Conservation (phyloP, 2,888 invertebrate species). For the Pyrrhosoma nymphula region DNA sequence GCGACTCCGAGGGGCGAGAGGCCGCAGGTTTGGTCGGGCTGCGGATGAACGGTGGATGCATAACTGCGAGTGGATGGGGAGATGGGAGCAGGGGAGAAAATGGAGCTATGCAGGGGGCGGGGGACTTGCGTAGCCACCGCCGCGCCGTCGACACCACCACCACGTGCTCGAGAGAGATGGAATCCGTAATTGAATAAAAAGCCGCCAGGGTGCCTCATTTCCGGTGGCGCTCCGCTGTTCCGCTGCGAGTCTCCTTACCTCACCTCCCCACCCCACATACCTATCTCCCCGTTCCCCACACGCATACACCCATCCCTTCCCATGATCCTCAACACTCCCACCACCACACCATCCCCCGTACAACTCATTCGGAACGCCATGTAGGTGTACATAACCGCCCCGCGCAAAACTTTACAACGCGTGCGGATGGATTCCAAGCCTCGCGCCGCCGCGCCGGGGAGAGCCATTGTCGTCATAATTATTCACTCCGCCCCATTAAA, state of each 20-base stretch:
- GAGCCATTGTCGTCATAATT: slow-evolving; percentile 51
- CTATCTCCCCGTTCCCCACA: neutral
- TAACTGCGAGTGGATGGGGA: neutral
- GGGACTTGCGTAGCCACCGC: neutral
- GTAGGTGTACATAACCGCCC: neutral
- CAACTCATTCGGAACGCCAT: neutral
- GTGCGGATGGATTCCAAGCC: neutral
- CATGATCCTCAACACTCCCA: neutral
- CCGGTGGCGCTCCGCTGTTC: slow-evolving; percentile 59
- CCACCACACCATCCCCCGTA: neutral
- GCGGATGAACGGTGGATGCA: neutral
- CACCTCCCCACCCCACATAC: neutral
- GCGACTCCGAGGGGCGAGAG: neutral
- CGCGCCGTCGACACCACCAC: neutral
- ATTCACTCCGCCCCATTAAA: slow-evolving; percentile 40
- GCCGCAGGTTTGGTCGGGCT: neutral
- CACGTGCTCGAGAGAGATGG: slow-evolving; percentile 66
- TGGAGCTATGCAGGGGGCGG: neutral
- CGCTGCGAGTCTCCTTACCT: slow-evolving; percentile 42
- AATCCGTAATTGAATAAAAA: slow-evolving; percentile 67
- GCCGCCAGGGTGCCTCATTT: slow-evolving; percentile 65
- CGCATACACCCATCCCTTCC: neutral
- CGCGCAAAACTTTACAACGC: neutral
- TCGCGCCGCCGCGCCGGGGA: neutral
- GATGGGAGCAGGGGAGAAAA: neutral